Base-by-base conservation (phyloP, 2,113 vertebrate genomes). In the Colius striatus region DNA sequence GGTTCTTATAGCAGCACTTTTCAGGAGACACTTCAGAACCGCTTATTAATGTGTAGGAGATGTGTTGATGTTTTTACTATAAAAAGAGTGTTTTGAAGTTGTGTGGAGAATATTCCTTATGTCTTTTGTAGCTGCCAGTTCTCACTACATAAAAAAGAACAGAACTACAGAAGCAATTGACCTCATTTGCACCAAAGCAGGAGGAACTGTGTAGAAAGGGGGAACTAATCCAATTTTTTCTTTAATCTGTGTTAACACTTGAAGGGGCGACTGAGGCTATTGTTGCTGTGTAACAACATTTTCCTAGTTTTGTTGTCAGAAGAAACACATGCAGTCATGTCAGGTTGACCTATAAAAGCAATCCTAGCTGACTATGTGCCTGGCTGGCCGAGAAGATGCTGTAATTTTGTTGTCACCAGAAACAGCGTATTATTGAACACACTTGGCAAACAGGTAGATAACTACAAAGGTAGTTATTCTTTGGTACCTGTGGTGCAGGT, bases 281-380 rank as follows among this genome's bases (percentile, higher is more conserved):
- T 80, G 36, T 62, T 82, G 18, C 15, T 30, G 5, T 63, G 16
- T 43, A 78, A 47, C 30, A 58, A 19, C 4, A 41, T 41, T 51
- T 79, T 23, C 18, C 36, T 34, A 61, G 55, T 47, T 77, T 51
- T 10, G 76, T 21, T 74, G 15, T 60, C n/a, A 70, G 27, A 73
- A 57, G 21, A 74, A 74, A 54, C 0, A 0, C 14, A 7, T 58
- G 26, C 9, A 4, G 2, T 62, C 57, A 53, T 77, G n/a, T 70
- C 34, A 78, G 18, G 14, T 22, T 74, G 61, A 68, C 34, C 18
- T 68, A 23, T 84, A 67, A 72, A 84, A 67, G 34, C 65, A 95
- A 7, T 74, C 51, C 19, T 41, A 8, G 9, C 22, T 89, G 48
- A 18, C 73, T 81, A 5, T 48, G n/a, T 43, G 19, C 27, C 5